Evolutionary conservation across 1,140 invertebrate species (phyloP).

Genomic region (Drosophila trapezifrons): DNA sequence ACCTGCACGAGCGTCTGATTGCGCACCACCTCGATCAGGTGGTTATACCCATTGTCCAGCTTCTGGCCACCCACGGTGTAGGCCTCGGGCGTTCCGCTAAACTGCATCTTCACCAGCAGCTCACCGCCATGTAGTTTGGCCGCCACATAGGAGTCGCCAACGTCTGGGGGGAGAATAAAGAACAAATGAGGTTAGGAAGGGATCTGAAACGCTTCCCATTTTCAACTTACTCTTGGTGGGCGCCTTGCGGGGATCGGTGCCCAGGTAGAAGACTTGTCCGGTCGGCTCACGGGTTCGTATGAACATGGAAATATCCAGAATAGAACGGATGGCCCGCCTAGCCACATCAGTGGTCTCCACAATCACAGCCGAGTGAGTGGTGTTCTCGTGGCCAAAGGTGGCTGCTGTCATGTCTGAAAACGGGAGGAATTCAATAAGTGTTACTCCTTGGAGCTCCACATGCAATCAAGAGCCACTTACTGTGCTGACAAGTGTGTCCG

Average conservation of each 20-base stretch:
- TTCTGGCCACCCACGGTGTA: constrained; percentile 92
- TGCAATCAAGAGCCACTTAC: constrained; percentile 85
- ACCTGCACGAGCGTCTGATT: constrained; percentile 92
- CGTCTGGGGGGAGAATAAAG: constrained; percentile 45
- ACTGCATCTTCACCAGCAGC: constrained; percentile 90
- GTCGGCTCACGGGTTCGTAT: constrained; percentile 92
- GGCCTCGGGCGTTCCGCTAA: constrained; percentile 91
- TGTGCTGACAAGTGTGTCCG: constrained; percentile 94
- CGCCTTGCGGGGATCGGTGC: constrained; percentile 86
- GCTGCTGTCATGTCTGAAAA: constrained; percentile 91
- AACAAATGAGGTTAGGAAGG: neutral
- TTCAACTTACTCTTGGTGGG: constrained; percentile 66
- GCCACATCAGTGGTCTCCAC: constrained; percentile 89
- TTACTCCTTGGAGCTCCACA: too few species aligned
- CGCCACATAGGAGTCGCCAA: constrained; percentile 88
- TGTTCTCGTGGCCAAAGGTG: constrained; percentile 95
- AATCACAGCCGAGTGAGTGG: constrained; percentile 89
- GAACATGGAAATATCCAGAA: constrained; percentile 96
- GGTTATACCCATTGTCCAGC: constrained; percentile 93
- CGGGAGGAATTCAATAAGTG: neutral
- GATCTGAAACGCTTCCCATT: neutral
- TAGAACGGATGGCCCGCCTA: constrained; percentile 88
- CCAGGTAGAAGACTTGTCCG: constrained; percentile 95
- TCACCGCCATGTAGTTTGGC: constrained; percentile 91
- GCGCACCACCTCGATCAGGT: constrained; percentile 92